Evolutionary conservation across 2,888 invertebrate species (phyloP).

Genomic region (Sicus ferrugineus): DNA sequence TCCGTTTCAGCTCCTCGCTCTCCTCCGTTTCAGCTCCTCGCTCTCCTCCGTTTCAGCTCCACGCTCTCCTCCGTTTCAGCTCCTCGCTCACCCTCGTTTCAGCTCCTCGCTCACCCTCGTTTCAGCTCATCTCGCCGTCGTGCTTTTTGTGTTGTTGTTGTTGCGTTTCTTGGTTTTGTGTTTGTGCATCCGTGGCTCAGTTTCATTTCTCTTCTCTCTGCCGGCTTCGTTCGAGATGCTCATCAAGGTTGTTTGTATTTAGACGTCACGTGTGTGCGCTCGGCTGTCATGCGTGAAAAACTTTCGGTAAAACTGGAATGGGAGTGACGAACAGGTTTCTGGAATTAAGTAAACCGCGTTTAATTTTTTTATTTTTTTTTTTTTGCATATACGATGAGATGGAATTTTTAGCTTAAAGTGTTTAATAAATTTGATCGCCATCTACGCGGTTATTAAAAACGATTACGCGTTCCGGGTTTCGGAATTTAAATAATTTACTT

Average conservation of each 20-base stretch:
- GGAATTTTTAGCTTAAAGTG: too few relatives aligned
- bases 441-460: too few relatives aligned
- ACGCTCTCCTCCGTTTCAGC: too few relatives aligned
- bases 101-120: background rate
- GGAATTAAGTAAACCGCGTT: too few relatives aligned
- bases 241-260: constrained; percentile 16
- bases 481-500: too few relatives aligned
- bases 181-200: background rate
- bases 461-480: too few relatives aligned
- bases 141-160: background rate
- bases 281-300: background rate
- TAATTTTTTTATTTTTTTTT: too few relatives aligned
- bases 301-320: background rate
- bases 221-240: constrained; percentile 10
- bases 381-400: too few relatives aligned
- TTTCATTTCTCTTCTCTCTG: background rate
- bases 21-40: too few relatives aligned
- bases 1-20: background rate
- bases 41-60: background rate
- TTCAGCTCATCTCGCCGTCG: background rate
- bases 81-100: too few relatives aligned
- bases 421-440: too few relatives aligned
- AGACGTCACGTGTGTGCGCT: constrained; percentile 11
- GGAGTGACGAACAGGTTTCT: background rate
- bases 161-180: background rate